phyloP scores from a whole-genome alignment of 2,113 vertebrate genomes.

The Melanocharis versteri region DNA sequence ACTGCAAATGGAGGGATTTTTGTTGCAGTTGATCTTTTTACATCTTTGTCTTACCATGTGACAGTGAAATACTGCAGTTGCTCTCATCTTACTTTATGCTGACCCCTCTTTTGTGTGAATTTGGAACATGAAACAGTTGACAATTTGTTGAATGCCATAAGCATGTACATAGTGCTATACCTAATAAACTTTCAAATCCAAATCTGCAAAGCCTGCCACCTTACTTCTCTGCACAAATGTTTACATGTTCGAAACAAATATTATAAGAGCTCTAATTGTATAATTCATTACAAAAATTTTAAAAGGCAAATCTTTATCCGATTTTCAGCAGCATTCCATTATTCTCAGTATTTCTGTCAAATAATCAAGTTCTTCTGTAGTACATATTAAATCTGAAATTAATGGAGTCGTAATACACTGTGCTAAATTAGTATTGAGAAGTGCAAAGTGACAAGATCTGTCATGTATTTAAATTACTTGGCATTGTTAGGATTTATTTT shows the following conservation, averaged over 20 bases:
- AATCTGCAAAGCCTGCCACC: background rate
- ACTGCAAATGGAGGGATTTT: background rate
- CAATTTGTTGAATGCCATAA: background rate
- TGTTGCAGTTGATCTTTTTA: background rate
- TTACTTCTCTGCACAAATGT: background rate
- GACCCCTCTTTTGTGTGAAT: background rate
- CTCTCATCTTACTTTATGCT: background rate
- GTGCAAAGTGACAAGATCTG: background rate
- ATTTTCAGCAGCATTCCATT: background rate
- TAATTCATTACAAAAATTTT: background rate
- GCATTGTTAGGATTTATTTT: background rate
- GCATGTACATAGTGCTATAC: background rate
- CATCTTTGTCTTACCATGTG: background rate
- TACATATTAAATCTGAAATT: background rate
- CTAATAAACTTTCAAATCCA: background rate
- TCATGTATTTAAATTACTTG: constrained; percentile 2
- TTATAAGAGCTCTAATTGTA: background rate
- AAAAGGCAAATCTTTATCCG: background rate
- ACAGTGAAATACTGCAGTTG: background rate
- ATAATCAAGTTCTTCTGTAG: background rate
- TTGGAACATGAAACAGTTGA: background rate
- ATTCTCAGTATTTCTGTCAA: background rate
- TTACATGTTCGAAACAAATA: background rate
- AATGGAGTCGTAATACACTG: background rate
- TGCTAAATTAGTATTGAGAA: background rate